A percentile compares a stretch with the other conserved stretches of the same genome.
Evolutionary conservation across 1,140 invertebrate species (phyloP).

Genomic region (Bradynema listronoti): DNA sequence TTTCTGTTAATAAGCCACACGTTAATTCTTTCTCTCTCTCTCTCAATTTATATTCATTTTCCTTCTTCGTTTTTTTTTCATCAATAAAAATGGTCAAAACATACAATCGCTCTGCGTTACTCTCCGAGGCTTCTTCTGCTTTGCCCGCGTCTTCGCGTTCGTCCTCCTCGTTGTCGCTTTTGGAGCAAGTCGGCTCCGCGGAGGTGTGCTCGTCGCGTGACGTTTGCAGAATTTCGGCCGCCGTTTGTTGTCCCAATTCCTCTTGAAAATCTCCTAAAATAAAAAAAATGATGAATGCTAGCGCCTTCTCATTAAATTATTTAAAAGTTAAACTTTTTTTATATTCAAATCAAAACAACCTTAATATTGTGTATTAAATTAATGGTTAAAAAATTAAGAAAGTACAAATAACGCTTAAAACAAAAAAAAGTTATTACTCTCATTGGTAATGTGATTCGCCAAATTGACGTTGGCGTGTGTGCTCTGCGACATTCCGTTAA

Average conservation of each 20-base stretch:
- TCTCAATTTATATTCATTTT: too few relatives aligned
- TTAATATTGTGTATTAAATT: too few relatives aligned
- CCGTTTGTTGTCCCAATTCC: conserved; percentile 48
- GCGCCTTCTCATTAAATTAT: too few relatives aligned
- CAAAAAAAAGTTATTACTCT: too few relatives aligned
- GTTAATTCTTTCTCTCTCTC: too few relatives aligned
- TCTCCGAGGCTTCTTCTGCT: not conserved
- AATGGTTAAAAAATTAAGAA: too few relatives aligned
- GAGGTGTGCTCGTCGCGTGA: conserved; percentile 36
- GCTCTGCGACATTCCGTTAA: conserved; percentile 55
- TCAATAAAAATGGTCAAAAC: too few relatives aligned
- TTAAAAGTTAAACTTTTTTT: too few relatives aligned
- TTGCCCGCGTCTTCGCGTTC: conserved; percentile 1
- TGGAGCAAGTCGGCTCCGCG: conserved; percentile 12
- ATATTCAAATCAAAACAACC: too few relatives aligned
- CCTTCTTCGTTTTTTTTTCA: too few relatives aligned
- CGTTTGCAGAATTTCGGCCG: conserved; percentile 45
- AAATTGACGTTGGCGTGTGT: conserved; percentile 56
- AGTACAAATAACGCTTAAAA: too few relatives aligned
- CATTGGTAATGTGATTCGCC: conserved; percentile 55
- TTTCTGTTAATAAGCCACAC: too few relatives aligned
- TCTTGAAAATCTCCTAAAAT: conserved; percentile 52
- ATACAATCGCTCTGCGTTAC: not conserved
- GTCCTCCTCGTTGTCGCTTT: conserved; percentile 3
- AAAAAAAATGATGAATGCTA: conserved; percentile 17